These are phyloP conservation scores for Biston stratarius DNA, from an alignment of 2,888 invertebrate genomes.

Conservation along the genomic window DNA sequence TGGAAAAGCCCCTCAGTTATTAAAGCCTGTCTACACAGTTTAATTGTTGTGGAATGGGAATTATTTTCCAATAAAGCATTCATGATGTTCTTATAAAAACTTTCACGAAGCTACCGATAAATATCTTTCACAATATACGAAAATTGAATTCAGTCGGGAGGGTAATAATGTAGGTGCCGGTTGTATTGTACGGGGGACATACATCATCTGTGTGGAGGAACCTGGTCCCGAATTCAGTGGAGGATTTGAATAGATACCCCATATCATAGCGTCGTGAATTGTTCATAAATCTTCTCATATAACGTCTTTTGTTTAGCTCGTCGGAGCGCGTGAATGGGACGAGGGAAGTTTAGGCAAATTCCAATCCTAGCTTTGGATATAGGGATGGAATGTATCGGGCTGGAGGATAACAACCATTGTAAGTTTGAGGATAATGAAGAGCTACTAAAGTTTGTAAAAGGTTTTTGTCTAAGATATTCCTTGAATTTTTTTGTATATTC, in stretches of 20 bases:
- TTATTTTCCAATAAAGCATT: constrained; percentile 31
- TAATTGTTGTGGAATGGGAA: constrained; percentile 5
- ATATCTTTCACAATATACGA: constrained; percentile 49
- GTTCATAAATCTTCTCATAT: constrained; percentile 81
- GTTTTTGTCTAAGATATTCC: not conserved
- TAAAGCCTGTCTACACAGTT: constrained; percentile 15
- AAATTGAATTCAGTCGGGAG: constrained; percentile 57
- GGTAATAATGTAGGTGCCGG: constrained; percentile 57
- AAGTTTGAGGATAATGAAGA: constrained; percentile 2
- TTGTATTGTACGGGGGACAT: constrained; percentile 64
- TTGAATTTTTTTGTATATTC: too few species aligned
- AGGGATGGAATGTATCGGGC: constrained; percentile 28
- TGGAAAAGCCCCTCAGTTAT: constrained; percentile 31
- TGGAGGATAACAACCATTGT: constrained; percentile 21
- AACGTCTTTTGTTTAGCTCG: constrained; percentile 78
- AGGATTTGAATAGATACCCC: constrained; percentile 79
- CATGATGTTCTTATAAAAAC: constrained; percentile 33
- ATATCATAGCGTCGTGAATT: constrained; percentile 81
- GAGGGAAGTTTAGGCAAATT: constrained; percentile 64
- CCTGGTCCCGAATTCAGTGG: constrained; percentile 69
- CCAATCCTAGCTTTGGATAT: constrained; percentile 58
- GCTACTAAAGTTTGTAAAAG: constrained; percentile 5
- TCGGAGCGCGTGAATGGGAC: constrained; percentile 50
- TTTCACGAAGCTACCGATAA: constrained; percentile 32
- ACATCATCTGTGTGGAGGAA: constrained; percentile 68